Evolutionary conservation across 2,888 invertebrate genomes (phyloP), one percentile per base, ranked within the genome.

Genomic region (Drosophila demipolita): DNA sequence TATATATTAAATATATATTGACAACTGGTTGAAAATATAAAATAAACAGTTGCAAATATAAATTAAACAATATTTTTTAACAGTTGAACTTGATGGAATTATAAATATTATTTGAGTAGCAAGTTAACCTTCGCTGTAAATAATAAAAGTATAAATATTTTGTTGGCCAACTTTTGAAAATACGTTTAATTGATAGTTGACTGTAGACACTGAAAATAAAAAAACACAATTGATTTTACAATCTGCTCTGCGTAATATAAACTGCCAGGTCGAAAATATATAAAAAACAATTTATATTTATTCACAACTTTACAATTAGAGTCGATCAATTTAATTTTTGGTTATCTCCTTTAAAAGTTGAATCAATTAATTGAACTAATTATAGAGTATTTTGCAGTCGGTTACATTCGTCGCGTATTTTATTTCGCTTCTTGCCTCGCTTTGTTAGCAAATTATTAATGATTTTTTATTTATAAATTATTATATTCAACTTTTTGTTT

Each of bases 381-480:
- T 23, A 23, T 15, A 45, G 45, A 23, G 45, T 45, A 23, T 45
- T 15, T 1, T 1, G 8, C 4, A 45, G 45, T 32, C 17, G 58
- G 36, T 8, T 23, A 36, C 7, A 9, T 29, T 48, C 29, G 35
- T 12, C 9, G n/a, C 29, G 1, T 26, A 36, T 57, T 42, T 55
- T 42, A 26, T 33, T 32, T 59, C 15, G 38, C 53, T 40, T 33
- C 45, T 59, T 54, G 69, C 61, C 40, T 50, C 52, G 70, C 68
- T 62, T 69, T 71, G 70, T 68, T 71, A 53, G 62, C 69, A 62
- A 69, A 48, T 58, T 70, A 42, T 67, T 67, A 57, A 62, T 61
- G 50, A n/a, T 62, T 23, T 20, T 49, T 57, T 58, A 38, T 49
- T 40, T 68, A 11, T 15, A 58, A 57, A 68, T 50, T 68, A 68